Base-by-base conservation (phyloP, 1,140 invertebrate species). In the Aphis craccivora region DNA sequence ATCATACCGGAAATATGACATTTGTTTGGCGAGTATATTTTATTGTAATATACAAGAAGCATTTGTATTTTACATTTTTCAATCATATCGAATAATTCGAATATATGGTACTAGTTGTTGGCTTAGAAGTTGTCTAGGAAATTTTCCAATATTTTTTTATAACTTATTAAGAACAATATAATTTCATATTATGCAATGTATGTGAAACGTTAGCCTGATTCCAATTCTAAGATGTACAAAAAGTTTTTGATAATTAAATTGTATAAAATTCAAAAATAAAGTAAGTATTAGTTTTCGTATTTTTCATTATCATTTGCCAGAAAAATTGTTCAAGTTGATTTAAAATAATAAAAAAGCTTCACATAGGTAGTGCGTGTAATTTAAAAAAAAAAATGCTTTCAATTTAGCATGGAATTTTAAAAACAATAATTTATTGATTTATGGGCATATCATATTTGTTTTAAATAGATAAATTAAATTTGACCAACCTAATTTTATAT, bases 361-460 rank as follows among this genome's bases (percentile, higher is more conserved):
- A 18, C 0, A 0, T 0, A 76, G 3, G 3, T 5, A 76, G 4
- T n/a, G 30, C 1, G n/a, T n/a, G 1, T 0, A 5, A n/a, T 76
- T 76, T 6, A 3, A 76, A 76, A 67, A 60, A 67, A 45, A 45
- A 45, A 9, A n/a, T n/a, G 4, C 11, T 35, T 18, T 11, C n/a
- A 6, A 67, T n/a, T 6, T n/a, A 14, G 25, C 11, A 2, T 30
- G 0, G 0, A 30, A 67, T 67, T 4, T 14, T 1, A 40, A 67
- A 76, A n/a, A 76, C 60, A 76, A 18, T 76, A 18, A 76, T 6
- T 76, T 76, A n/a, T 18, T 76, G 11, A 18, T 76, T n/a, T 1
- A n/a, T 76, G 14, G 1, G 14, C 14, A 51, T 51, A 5, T 76
- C 11, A n/a, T n/a, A 6, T n/a, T 76, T 67, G 9, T n/a, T 14